Base-by-base conservation (phyloP, 2,797 vertebrate genomes). In the Cyclura pinguis region DNA sequence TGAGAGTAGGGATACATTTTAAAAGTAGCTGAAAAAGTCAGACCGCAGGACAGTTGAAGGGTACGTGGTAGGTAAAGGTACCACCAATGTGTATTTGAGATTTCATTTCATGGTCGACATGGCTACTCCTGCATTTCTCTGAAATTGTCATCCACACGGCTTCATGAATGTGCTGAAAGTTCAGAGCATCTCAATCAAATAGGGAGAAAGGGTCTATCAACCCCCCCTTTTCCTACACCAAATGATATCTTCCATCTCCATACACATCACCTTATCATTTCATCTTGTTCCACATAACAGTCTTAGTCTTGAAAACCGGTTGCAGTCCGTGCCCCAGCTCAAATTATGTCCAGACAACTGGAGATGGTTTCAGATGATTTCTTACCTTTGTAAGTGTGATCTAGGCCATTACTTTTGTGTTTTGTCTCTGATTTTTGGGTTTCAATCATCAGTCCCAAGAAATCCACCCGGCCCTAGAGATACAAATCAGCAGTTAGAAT, bases 371-470 rank as follows among this genome's bases (percentile, higher is more conserved):
- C 32, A 32, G n/a, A 32, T 1, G 52, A 42, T 59, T 22, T 52
- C 7, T 89, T 96, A 96, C 96, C 87, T 95, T 96, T 96, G 0
- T 69, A 0, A 0, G 87, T 84, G 67, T 35, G 1, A 47, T 74
- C 90, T 6, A 0, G 9, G 5, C 32, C 91, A 0, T 86, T 87
- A 22, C 1, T 92, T 0, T 0, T 10, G 0, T 90, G 8, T 32
- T 1, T 76, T 12, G 2, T 13, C 42, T 0, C 0, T 12, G 93
- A n/a, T 0, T 69, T 91, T 87, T 96, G 94, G 84, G 93, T 93
- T 42, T 96, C 95, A 0, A 97, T 93, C 96, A 97, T 93, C 80
- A 96, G 90, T 90, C 96, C 95, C 88, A 96, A 93, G 82, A 97
- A 97, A 85, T 97, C 96, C 12, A 96, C 92, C 77, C 96, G 95